phyloP scores from a whole-genome alignment of 2,888 invertebrate genomes.

The Rhabditophanes sp. region DNA sequence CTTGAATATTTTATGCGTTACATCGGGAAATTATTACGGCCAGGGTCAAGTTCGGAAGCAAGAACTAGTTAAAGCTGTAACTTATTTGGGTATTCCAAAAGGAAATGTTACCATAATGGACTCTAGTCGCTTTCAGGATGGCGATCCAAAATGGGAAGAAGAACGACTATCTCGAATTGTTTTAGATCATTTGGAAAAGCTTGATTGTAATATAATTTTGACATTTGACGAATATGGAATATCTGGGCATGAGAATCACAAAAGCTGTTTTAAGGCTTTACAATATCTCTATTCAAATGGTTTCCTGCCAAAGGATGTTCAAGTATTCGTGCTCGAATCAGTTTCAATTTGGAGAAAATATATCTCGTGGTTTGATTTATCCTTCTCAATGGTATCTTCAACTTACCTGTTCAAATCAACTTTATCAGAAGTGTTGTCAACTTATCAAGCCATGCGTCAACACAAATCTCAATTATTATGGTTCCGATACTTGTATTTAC shows the following conservation, averaged over 20 bases:
- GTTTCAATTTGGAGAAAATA: slow-evolving; percentile 45
- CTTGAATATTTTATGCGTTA: slow-evolving; percentile 22
- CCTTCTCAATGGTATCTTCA: slow-evolving; percentile 30
- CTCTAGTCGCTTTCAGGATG: slow-evolving; percentile 57
- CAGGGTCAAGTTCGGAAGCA: slow-evolving; percentile 52
- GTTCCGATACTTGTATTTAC: slow-evolving; percentile 74
- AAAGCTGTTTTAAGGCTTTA: slow-evolving; percentile 24
- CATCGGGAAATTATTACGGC: slow-evolving; percentile 15
- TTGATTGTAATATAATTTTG: slow-evolving; percentile 51
- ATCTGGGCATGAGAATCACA: slow-evolving; percentile 77
- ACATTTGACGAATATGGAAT: slow-evolving; percentile 87
- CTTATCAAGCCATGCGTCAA: slow-evolving; percentile 27
- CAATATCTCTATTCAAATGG: slow-evolving; percentile 22
- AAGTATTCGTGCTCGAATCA: slow-evolving; percentile 39
- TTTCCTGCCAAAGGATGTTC: slow-evolving; percentile 21
- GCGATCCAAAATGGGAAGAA: slow-evolving; percentile 48
- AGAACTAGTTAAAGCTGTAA: slow-evolving; percentile 69
- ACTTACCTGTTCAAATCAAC: slow-evolving; percentile 34
- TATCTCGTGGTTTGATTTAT: slow-evolving; percentile 43
- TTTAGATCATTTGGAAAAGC: slow-evolving; percentile 10
- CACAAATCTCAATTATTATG: slow-evolving; percentile 79
- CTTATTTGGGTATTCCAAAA: slow-evolving; percentile 61
- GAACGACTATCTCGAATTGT: slow-evolving; percentile 11
- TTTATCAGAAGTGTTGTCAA: slow-evolving; percentile 19
- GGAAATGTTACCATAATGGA: slow-evolving; percentile 58